Conservation (phyloP, 2,888 invertebrate genomes). For the Steinernema hermaphroditum region DNA sequence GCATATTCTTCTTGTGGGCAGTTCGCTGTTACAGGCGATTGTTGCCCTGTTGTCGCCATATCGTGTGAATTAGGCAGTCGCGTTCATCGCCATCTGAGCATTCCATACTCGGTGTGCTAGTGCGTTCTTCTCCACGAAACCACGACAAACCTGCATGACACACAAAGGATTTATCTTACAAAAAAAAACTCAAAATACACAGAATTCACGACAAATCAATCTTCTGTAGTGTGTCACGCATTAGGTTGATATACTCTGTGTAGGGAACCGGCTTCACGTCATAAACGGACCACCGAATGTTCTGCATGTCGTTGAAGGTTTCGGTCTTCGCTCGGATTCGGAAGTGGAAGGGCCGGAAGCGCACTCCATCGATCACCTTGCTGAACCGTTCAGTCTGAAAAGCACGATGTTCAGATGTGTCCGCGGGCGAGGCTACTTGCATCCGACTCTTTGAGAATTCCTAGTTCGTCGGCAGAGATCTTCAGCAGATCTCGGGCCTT, state of each 20-base stretch:
- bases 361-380: slow-evolving; percentile 73
- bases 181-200: slow-evolving; percentile 4
- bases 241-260: not conserved
- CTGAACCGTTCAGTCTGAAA: slow-evolving; percentile 36
- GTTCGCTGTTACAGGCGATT: no score
- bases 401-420: slow-evolving; percentile 73
- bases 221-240: not conserved
- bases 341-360: slow-evolving; percentile 81
- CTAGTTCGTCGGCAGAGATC: slow-evolving; percentile 77
- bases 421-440: slow-evolving; percentile 27
- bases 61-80: no score
- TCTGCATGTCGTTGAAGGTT: slow-evolving; percentile 76
- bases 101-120: no score
- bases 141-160: no score
- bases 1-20: no score
- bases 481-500: slow-evolving; percentile 79
- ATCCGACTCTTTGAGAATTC: slow-evolving; percentile 70
- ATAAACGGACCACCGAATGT: not conserved
- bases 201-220: not conserved
- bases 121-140: no score
- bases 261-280: slow-evolving; percentile 13
- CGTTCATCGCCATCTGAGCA: no score
- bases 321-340: slow-evolving; percentile 86
- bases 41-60: no score
- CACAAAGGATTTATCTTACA: no score